phyloP scores from a whole-genome alignment of 2,113 vertebrate genomes.

The Helogale parvula region DNA sequence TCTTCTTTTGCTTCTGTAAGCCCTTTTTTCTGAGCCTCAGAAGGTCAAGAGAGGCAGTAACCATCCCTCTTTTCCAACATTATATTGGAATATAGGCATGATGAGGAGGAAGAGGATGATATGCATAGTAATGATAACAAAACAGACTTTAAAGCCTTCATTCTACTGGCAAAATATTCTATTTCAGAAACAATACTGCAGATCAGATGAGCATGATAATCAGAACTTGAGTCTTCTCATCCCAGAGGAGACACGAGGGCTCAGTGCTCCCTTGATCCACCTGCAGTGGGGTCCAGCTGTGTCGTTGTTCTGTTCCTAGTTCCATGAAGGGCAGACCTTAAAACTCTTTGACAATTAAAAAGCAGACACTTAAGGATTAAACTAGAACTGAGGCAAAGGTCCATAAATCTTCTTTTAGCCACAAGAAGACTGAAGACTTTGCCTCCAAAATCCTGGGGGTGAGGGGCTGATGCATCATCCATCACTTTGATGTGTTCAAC shows the following conservation, averaged over 20 bases:
- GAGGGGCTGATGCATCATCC: neutral
- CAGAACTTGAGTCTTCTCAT: neutral
- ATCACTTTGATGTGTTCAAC: constrained; percentile 24
- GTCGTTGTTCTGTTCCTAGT: neutral
- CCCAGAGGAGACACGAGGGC: neutral
- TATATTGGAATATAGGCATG: neutral
- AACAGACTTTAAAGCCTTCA: neutral
- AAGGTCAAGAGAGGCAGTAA: neutral
- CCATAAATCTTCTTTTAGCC: constrained; percentile 66
- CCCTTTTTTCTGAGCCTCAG: neutral
- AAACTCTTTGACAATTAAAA: constrained; percentile 41
- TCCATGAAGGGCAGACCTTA: neutral
- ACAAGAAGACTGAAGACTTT: constrained; percentile 49
- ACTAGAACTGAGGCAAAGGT: constrained; percentile 33
- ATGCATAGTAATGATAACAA: neutral
- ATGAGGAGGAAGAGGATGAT: neutral
- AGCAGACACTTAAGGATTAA: constrained; percentile 42
- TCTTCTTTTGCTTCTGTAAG: neutral
- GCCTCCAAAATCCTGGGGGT: constrained; percentile 22
- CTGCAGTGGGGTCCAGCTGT: neutral
- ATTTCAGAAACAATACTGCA: constrained; percentile 17
- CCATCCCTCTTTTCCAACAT: neutral
- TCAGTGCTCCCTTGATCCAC: neutral
- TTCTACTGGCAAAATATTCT: constrained; percentile 1
- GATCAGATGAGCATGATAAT: neutral